Conservation (phyloP, 2,113 vertebrate species). For the Elaphurus davidianus region DNA sequence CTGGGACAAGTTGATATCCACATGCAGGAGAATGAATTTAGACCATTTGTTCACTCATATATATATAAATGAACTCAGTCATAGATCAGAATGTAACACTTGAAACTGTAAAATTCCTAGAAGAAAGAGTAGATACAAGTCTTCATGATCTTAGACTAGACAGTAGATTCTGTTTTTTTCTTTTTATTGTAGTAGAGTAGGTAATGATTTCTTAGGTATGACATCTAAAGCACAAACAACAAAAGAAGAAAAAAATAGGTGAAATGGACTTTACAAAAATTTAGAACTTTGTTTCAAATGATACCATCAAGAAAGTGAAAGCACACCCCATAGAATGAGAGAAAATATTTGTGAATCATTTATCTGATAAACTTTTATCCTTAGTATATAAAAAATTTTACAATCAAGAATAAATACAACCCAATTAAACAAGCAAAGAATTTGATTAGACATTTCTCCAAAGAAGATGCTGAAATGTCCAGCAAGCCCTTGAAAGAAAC, state of each 20-base stretch:
- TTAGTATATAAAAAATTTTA: not conserved
- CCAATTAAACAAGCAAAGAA: not conserved
- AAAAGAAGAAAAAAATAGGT: not conserved
- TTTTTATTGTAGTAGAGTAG: not conserved
- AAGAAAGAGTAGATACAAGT: not conserved
- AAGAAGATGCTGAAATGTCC: not conserved
- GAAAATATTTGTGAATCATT: not conserved
- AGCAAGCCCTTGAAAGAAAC: not conserved
- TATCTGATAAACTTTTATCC: not conserved
- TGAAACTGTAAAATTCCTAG: not conserved
- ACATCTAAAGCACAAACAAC: not conserved
- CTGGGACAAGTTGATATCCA: not conserved
- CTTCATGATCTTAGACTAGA: not conserved
- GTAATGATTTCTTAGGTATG: not conserved
- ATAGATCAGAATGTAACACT: not conserved
- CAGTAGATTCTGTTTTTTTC: not conserved
- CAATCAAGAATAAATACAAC: not conserved
- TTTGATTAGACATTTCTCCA: not conserved
- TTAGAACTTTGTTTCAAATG: not conserved
- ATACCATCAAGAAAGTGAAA: not conserved
- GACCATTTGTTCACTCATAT: not conserved
- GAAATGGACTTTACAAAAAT: not conserved
- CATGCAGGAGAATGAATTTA: not conserved
- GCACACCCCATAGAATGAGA: not conserved
- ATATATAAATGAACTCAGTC: not conserved